These are phyloP conservation scores for Papilio glaucus DNA, from an alignment of 1,140 invertebrate species.

Conservation along the genomic window DNA sequence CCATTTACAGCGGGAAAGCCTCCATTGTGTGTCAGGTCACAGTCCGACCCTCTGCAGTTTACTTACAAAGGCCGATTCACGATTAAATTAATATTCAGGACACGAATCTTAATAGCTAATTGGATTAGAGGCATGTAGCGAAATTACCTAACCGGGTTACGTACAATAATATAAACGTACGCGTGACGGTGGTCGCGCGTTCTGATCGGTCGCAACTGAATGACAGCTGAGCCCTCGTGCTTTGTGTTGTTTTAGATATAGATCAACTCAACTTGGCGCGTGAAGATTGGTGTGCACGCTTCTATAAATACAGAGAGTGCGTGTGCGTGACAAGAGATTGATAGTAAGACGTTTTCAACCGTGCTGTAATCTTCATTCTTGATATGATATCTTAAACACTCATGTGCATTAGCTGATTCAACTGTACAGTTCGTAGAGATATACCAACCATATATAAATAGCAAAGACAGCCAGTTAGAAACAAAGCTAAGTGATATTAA, in stretches of 20 bases:
- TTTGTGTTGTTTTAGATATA: slow-evolving; percentile 45
- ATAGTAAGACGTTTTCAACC: too few relatives aligned
- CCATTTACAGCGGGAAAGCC: slow-evolving; percentile 41
- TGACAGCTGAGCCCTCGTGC: slow-evolving; percentile 45
- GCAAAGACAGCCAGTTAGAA: neutral
- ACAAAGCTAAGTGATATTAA: slow-evolving; percentile 16
- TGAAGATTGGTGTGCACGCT: too few relatives aligned
- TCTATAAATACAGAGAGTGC: too few relatives aligned
- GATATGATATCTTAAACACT: too few relatives aligned
- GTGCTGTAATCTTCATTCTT: too few relatives aligned
- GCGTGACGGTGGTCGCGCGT: slow-evolving; percentile 53
- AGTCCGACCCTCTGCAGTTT: slow-evolving; percentile 45
- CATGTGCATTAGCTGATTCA: too few relatives aligned
- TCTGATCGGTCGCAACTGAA: slow-evolving; percentile 50
- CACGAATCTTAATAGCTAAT: slow-evolving; percentile 83
- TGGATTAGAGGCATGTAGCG: slow-evolving; percentile 81
- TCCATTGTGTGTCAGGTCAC: slow-evolving; percentile 68
- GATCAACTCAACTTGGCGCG: neutral
- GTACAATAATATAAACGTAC: slow-evolving; percentile 68
- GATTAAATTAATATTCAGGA: slow-evolving; percentile 77
- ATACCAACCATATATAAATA: neutral
- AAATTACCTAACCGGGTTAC: slow-evolving; percentile 79
- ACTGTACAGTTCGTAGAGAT: too few relatives aligned
- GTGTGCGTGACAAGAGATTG: too few relatives aligned
- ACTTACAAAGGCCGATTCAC: slow-evolving; percentile 65